Base-by-base conservation (phyloP, 2,113 vertebrate genomes). In the Ondatra zibethicus region DNA sequence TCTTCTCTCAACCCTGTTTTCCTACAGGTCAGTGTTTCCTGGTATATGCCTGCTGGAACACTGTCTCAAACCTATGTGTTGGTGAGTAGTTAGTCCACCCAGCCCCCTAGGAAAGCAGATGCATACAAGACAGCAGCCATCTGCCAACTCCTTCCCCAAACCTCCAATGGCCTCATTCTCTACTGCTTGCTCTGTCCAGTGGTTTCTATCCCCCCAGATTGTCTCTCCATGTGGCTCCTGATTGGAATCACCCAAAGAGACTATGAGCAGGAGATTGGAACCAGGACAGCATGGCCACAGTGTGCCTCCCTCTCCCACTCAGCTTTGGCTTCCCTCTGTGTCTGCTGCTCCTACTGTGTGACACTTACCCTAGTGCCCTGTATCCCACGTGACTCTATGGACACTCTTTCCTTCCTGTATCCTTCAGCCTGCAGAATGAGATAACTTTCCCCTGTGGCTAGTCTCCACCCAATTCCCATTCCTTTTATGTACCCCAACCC, bases 51-150 rank as follows among this genome's bases (percentile, higher is more conserved):
- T 93, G 39, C 66, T 84, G 47, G 90, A 93, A 94, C 77, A 68
- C 80, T 80, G 84, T 96, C 90, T 92, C 23, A 70, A 84, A 45
- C 73, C 84, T 91, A 94, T 90, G 92, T 25, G 21, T 5, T 82
- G 42, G 39, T 86, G 55, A 68, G 7, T 45, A 52, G 12, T 58
- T 52, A 31, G 25, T n/a, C 81, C 61, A 63, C n/a, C 13, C 55
- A 61, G 61, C 9, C 68, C 9, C 45, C 87, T 86, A 31, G 52
- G 4, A 75, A 88, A 93, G 50, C 90, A 88, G 82, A 82, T 61
- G 77, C 73, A n/a, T 76, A 88, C 31, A 68, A 89, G 36, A 93
- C 17, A 72, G 36, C 31, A 78, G 23, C 75, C 65, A 39, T 92
- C 80, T 85, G 73, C 31, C 27, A 19, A 27, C 2, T 68, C 55